Evolutionary conservation across 2,888 invertebrate species (phyloP).

Genomic region (Glomeris marginata): DNA sequence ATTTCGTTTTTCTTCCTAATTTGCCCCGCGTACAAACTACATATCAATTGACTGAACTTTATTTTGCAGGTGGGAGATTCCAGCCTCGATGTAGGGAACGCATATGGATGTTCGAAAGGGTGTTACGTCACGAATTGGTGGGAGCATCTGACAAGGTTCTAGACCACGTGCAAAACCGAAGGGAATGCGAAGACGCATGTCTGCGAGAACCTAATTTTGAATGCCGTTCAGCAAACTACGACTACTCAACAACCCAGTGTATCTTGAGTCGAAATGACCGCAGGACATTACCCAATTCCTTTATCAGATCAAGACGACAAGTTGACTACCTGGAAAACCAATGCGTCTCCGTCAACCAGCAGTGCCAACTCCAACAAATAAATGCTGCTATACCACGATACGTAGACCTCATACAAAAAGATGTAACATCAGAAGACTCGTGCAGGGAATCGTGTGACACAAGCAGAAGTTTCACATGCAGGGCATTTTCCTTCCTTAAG

Average conservation of each 20-base stretch:
- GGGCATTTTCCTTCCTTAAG: neutral
- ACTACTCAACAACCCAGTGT: conserved; percentile 34
- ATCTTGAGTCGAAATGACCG: conserved; percentile 35
- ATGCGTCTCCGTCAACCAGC: conserved; percentile 32
- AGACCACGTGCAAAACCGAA: conserved; percentile 32
- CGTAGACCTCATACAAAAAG: conserved; percentile 1
- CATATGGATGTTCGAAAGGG: conserved; percentile 37
- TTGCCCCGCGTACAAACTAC: too few species aligned
- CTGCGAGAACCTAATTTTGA: conserved; percentile 30
- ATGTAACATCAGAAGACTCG: conserved; percentile 1
- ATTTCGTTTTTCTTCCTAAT: too few species aligned
- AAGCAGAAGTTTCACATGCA: conserved; percentile 4
- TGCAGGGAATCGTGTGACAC: conserved; percentile 4
- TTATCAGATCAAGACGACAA: conserved; percentile 26
- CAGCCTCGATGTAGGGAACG: conserved; percentile 26
- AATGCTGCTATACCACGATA: conserved; percentile 20
- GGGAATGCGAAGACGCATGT: conserved; percentile 38
- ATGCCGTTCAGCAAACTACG: conserved; percentile 38
- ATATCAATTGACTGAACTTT: too few species aligned
- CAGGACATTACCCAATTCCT: conserved; percentile 32
- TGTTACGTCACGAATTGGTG: conserved; percentile 34
- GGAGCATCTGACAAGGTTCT: conserved; percentile 33
- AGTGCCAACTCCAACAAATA: conserved; percentile 12
- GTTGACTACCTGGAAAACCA: conserved; percentile 40
- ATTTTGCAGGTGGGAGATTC: too few species aligned